Percentiles rank a stretch among this genome's conserved stretches.
These are phyloP conservation scores for Eupithecia tripunctaria DNA, from an alignment of 2,888 invertebrate species.

Conservation along the genomic window DNA sequence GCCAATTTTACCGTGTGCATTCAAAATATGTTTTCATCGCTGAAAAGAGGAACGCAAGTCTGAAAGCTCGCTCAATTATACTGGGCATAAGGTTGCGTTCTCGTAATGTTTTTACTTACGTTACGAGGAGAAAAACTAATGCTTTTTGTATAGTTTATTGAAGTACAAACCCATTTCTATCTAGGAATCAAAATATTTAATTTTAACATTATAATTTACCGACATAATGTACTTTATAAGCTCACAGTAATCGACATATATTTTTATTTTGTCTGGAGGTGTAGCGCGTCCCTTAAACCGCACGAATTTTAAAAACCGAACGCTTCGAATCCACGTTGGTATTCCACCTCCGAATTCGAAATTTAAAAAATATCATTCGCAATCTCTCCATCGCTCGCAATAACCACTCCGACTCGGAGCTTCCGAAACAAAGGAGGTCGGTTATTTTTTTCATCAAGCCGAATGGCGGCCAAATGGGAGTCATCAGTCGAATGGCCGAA, in stretches of 20 bases:
- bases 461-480: constrained; percentile 45
- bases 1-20: not conserved
- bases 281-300: not conserved
- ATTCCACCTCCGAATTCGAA: constrained; percentile 31
- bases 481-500: constrained; percentile 45
- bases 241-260: not conserved
- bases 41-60: not conserved
- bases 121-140: too few relatives aligned
- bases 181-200: not conserved
- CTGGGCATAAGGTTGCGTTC: not conserved
- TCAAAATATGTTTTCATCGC: not conserved
- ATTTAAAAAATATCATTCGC: constrained; percentile 35
- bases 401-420: constrained; percentile 25
- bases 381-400: constrained; percentile 31
- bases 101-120: not conserved
- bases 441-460: constrained; percentile 48
- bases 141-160: too few relatives aligned
- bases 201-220: not conserved
- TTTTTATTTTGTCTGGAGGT: not conserved
- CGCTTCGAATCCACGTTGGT: constrained; percentile 19
- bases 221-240: not conserved
- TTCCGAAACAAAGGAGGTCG: constrained; percentile 42
- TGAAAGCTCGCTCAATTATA: not conserved
- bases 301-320: constrained; percentile 19
- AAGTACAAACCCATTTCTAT: too few relatives aligned